Conservation (phyloP, 1,140 invertebrate genomes). For the Triops cancriformis region DNA sequence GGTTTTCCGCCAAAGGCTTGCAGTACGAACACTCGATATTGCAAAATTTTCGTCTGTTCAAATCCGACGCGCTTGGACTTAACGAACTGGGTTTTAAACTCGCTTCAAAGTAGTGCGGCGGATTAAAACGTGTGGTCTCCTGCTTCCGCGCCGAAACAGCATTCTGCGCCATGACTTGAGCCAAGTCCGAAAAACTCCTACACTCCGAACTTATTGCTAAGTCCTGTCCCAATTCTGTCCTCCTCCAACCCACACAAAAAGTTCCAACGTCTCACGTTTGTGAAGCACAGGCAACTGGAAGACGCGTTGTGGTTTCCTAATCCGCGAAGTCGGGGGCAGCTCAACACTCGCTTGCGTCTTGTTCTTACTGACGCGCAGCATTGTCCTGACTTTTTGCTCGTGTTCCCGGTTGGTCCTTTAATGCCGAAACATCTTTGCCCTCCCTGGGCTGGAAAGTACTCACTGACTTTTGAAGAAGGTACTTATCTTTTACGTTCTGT, state of each 20-base stretch:
- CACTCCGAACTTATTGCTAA: not conserved
- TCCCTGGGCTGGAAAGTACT: not conserved
- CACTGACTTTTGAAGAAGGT: not conserved
- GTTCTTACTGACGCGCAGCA: not conserved
- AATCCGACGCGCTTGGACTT: not conserved
- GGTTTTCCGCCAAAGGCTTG: slow-evolving; percentile 24
- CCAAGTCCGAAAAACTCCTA: not conserved
- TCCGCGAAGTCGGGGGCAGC: not conserved
- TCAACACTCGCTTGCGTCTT: not conserved
- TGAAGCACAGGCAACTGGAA: not conserved
- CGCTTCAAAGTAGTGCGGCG: not conserved
- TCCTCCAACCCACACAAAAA: not conserved
- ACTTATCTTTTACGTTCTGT: not conserved
- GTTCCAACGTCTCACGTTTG: not conserved
- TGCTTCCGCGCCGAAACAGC: not conserved
- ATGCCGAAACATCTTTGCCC: not conserved
- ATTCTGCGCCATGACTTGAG: not conserved
- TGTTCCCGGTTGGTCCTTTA: not conserved
- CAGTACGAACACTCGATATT: slow-evolving; percentile 31
- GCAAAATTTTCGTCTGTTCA: slow-evolving; percentile 24
- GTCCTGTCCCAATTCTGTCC: not conserved
- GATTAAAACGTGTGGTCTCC: not conserved
- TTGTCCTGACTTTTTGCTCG: not conserved
- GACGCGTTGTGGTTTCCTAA: not conserved
- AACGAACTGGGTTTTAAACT: not conserved